Conservation (phyloP, 2,113 vertebrate genomes). For the Malurus melanocephalus region DNA sequence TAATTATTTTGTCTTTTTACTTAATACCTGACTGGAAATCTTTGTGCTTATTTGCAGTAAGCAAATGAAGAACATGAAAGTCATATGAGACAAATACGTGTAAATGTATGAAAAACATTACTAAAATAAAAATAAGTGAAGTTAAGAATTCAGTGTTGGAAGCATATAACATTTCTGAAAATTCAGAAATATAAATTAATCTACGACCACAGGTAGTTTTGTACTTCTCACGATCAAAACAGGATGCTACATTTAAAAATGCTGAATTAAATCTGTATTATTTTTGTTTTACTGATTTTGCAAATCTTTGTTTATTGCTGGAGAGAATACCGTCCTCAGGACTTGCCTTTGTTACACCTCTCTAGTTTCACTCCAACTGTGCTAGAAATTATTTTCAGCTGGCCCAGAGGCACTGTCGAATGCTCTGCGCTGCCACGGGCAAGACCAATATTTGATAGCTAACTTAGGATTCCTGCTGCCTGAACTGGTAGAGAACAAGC, state of each 20-base stretch:
- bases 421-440: conserved; percentile 20
- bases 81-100: neutral
- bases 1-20: neutral
- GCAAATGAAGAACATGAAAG: neutral
- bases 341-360: conserved; percentile 42
- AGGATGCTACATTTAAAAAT: neutral
- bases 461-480: conserved; percentile 54
- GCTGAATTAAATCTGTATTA: neutral
- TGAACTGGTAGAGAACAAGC: conserved; percentile 64
- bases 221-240: neutral
- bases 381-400: conserved; percentile 66
- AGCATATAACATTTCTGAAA: neutral
- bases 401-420: conserved; percentile 46
- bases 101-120: neutral
- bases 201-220: neutral
- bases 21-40: neutral
- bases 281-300: conserved; percentile 8
- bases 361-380: conserved; percentile 47
- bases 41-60: neutral
- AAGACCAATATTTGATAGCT: conserved; percentile 61
- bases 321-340: conserved; percentile 5
- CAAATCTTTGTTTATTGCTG: conserved; percentile 48
- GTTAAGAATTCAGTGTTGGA: neutral
- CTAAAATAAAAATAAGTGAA: neutral
- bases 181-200: neutral